Evolutionary conservation across 2,797 vertebrate genomes (phyloP).

Genomic region (Gephyroberyx darwinii): DNA sequence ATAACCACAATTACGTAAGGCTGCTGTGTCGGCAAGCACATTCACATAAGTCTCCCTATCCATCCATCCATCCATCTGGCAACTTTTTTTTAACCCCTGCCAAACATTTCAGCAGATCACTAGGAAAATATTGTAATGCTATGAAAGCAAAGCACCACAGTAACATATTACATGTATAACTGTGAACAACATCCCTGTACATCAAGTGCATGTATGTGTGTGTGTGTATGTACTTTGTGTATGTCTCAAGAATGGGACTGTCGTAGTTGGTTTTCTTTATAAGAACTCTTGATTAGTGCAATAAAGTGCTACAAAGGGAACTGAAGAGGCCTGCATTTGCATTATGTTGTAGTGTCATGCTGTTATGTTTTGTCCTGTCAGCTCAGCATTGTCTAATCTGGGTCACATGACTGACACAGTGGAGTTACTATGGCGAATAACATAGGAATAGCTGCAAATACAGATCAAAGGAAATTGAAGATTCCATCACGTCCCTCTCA

Average conservation of each 20-base stretch:
- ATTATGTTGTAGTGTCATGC: no score
- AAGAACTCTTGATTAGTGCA: background rate
- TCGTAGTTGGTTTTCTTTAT: background rate
- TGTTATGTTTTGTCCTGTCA: no score
- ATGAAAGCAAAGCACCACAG: no score
- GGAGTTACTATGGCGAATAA: background rate
- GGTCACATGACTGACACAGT: background rate
- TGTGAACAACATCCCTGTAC: background rate
- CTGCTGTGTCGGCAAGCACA: constrained; percentile 17
- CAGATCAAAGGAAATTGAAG: no score
- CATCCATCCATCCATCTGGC: background rate
- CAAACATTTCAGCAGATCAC: no score
- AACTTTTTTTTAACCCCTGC: no score
- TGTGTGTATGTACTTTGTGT: background rate
- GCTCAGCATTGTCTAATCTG: no score
- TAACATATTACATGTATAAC: background rate
- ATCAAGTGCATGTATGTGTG: background rate
- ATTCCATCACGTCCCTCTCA: no score
- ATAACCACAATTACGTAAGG: constrained; percentile 48
- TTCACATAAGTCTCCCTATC: constrained; percentile 19
- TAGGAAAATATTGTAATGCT: no score
- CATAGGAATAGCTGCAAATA: background rate
- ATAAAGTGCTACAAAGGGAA: background rate
- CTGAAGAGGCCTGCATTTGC: background rate
- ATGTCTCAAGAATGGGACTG: no score